A percentile compares a stretch with the other conserved stretches of the same genome.
Evolutionary conservation across 2,888 invertebrate species (phyloP).

Genomic region (Helleia helle): DNA sequence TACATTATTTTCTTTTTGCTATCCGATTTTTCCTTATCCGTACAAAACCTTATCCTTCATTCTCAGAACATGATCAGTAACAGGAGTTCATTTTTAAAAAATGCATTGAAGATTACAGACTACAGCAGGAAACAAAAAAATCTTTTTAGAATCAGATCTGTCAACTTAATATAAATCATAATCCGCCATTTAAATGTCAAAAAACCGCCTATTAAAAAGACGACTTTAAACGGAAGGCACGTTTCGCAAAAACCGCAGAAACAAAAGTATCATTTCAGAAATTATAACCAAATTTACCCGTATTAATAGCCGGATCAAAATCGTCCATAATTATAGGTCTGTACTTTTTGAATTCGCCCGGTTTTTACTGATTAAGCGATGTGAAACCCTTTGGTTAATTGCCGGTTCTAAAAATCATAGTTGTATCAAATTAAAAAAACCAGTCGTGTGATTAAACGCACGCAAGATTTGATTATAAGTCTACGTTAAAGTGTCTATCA

Average conservation of each 20-base stretch:
- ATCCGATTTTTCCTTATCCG: too few relatives aligned
- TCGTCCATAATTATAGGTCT: constrained; percentile 64
- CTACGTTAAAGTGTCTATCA: too few relatives aligned
- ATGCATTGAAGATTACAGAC: too few relatives aligned
- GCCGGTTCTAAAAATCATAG: too few relatives aligned
- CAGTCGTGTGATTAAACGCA: constrained; percentile 24
- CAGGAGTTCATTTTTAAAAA: too few relatives aligned
- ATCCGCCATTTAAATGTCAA: constrained; percentile 38
- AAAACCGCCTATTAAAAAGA: constrained; percentile 33
- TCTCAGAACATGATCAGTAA: too few relatives aligned
- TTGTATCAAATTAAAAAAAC: too few relatives aligned
- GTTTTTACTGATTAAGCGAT: constrained; percentile 41
- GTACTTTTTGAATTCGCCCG: constrained; percentile 54
- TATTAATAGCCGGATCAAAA: constrained; percentile 59
- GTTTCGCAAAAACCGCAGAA: constrained; percentile 35
- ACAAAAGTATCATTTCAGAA: constrained; percentile 50
- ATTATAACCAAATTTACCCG: constrained; percentile 70
- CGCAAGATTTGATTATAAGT: too few relatives aligned
- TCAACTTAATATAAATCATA: constrained; percentile 8
- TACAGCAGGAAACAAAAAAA: background rate
- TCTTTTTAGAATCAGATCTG: background rate
- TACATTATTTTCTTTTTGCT: too few relatives aligned
- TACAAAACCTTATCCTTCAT: too few relatives aligned
- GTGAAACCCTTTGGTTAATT: too few relatives aligned
- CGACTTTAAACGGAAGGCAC: constrained; percentile 46